Conservation (phyloP, 2,113 vertebrate species). For the Lophura nycthemera region DNA sequence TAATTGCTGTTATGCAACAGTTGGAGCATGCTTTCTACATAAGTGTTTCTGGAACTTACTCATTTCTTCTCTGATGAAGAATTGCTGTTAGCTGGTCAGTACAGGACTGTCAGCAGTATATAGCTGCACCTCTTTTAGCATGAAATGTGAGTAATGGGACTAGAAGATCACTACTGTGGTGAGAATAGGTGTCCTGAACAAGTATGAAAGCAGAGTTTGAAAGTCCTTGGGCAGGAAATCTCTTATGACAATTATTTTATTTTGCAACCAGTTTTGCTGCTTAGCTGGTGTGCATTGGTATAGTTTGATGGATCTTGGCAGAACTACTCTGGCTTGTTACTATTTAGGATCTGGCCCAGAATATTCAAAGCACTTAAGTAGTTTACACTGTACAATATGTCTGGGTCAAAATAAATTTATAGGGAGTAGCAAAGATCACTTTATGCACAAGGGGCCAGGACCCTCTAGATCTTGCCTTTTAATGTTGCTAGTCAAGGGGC, state of each 20-base stretch:
- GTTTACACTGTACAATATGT: background rate
- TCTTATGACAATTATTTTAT: constrained; percentile 23
- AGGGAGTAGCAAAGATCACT: background rate
- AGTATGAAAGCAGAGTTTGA: background rate
- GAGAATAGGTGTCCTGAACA: background rate
- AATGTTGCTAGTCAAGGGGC: background rate
- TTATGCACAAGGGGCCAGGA: background rate
- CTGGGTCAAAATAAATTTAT: background rate
- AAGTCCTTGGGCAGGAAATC: background rate
- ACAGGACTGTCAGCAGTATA: background rate
- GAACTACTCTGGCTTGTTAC: background rate
- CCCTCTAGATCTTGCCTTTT: background rate
- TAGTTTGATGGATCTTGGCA: background rate
- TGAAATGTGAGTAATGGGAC: background rate
- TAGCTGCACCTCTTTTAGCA: background rate
- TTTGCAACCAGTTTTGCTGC: background rate
- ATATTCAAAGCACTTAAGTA: background rate
- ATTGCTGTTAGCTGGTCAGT: background rate
- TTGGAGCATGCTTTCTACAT: background rate
- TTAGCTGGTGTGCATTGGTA: background rate
- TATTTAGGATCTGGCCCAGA: background rate
- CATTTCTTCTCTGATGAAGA: background rate
- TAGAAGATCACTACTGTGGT: background rate
- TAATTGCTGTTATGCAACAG: background rate
- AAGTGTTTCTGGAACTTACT: background rate